Percentiles rank a stretch among this genome's conserved stretches.
These are phyloP conservation scores for Gymnothorax javanicus DNA, from an alignment of 2,797 vertebrate genomes.

Conservation along the genomic window DNA sequence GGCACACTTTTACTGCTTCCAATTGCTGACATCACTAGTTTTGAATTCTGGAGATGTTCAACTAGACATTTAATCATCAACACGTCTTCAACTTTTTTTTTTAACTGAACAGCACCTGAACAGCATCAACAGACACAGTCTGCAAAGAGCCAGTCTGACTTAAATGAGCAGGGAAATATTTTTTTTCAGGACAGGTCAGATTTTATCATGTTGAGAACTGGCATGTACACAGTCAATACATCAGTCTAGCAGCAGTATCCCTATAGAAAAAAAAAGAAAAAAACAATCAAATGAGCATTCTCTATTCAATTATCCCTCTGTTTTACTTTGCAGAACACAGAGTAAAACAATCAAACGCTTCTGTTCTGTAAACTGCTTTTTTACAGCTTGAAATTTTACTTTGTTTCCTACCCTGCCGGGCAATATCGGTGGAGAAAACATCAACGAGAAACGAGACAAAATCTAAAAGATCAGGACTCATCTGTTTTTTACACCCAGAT, in stretches of 20 bases:
- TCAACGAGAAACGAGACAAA: slow-evolving; percentile 19
- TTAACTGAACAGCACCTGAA: not conserved
- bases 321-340: slow-evolving; percentile 7
- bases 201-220: slow-evolving; percentile 8
- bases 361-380: not conserved
- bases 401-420: not conserved
- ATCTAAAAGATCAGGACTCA: slow-evolving; percentile 30
- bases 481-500: slow-evolving; percentile 24
- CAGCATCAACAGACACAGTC: not conserved
- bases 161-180: not conserved
- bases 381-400: not conserved
- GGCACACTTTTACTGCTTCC: slow-evolving; percentile 59
- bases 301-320: not conserved
- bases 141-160: not conserved
- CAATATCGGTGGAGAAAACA: slow-evolving; percentile 2
- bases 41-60: not conserved
- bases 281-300: slow-evolving; percentile 2
- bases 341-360: not conserved
- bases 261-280: not conserved
- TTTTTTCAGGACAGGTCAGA: slow-evolving; percentile 3
- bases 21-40: slow-evolving; percentile 13
- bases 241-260: not conserved
- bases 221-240: not conserved
- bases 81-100: not conserved
- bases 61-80: slow-evolving; percentile 18